Percentiles rank a stretch among this genome's conserved stretches.
phyloP scores from a whole-genome alignment of 2,797 vertebrate genomes.

The Thalassophryne amazonica region DNA sequence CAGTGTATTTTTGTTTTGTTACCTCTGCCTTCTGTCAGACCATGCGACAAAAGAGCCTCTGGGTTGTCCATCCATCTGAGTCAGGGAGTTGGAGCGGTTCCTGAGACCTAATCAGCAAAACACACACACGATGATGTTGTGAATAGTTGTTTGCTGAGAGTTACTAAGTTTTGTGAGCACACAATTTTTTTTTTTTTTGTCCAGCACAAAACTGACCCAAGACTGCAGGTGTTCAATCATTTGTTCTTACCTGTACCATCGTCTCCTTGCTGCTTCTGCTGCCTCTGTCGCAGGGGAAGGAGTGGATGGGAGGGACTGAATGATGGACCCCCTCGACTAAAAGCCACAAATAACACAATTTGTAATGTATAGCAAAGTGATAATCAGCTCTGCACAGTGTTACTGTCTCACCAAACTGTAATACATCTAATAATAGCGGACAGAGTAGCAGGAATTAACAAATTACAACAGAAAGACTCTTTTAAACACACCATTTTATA shows the following conservation, averaged over 20 bases:
- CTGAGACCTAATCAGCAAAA: slow-evolving; percentile 76
- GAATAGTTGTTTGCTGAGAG: neutral
- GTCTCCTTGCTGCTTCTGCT: slow-evolving; percentile 90
- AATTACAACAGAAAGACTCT: no score
- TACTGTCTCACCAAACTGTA: no score
- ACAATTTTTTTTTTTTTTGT: neutral
- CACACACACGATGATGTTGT: neutral
- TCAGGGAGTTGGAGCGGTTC: slow-evolving; percentile 92
- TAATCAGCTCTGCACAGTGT: no score
- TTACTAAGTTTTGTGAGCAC: no score
- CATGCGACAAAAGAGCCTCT: slow-evolving; percentile 81
- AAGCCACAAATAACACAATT: slow-evolving; percentile 12
- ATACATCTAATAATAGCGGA: no score
- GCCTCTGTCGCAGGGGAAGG: slow-evolving; percentile 92
- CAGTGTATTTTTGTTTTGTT: no score
- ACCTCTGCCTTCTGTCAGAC: slow-evolving; percentile 93
- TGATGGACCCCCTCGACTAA: slow-evolving; percentile 84
- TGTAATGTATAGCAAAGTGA: neutral
- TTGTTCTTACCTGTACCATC: slow-evolving; percentile 80
- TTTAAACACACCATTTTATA: no score
- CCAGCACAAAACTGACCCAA: neutral
- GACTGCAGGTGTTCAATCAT: neutral
- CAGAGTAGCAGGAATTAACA: no score
- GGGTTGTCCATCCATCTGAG: slow-evolving; percentile 84
- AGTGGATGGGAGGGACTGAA: slow-evolving; percentile 92